Percentiles rank a stretch among this genome's conserved stretches.
Evolutionary conservation across 2,888 invertebrate species (phyloP).

Genomic region (Lasioglossum villosulum): DNA sequence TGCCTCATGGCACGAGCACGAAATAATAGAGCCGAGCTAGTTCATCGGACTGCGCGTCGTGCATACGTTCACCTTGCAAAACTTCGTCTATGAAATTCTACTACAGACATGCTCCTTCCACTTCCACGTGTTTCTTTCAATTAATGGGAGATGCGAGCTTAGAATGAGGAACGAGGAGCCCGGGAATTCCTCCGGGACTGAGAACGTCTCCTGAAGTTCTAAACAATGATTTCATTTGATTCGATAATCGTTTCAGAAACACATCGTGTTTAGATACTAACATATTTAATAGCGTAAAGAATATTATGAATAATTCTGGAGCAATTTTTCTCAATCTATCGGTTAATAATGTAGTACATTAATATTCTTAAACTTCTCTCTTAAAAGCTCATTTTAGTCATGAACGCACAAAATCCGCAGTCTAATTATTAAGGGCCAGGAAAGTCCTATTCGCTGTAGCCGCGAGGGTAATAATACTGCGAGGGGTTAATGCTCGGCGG

Average conservation of each 20-base stretch:
- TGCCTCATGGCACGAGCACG: conserved; percentile 39
- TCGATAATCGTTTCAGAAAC: neutral
- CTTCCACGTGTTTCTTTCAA: neutral
- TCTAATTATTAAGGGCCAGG: neutral
- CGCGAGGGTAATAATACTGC: no score
- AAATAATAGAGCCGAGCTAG: conserved; percentile 51
- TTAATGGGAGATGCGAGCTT: neutral
- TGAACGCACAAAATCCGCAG: neutral
- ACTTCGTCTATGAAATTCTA: conserved; percentile 12
- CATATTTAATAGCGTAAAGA: no score
- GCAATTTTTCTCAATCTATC: no score
- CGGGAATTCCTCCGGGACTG: neutral
- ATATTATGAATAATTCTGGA: no score
- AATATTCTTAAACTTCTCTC: neutral
- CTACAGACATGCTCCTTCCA: neutral
- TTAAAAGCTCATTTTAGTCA: neutral
- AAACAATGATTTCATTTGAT: neutral
- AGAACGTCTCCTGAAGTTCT: neutral
- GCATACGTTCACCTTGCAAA: conserved; percentile 20
- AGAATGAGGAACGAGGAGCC: neutral
- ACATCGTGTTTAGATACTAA: neutral
- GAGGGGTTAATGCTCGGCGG: neutral
- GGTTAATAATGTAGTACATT: no score
- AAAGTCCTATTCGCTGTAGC: neutral
- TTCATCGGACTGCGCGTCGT: conserved; percentile 15